Evolutionary conservation across 2,113 vertebrate genomes (phyloP).

Genomic region (Colossoma macropomum): DNA sequence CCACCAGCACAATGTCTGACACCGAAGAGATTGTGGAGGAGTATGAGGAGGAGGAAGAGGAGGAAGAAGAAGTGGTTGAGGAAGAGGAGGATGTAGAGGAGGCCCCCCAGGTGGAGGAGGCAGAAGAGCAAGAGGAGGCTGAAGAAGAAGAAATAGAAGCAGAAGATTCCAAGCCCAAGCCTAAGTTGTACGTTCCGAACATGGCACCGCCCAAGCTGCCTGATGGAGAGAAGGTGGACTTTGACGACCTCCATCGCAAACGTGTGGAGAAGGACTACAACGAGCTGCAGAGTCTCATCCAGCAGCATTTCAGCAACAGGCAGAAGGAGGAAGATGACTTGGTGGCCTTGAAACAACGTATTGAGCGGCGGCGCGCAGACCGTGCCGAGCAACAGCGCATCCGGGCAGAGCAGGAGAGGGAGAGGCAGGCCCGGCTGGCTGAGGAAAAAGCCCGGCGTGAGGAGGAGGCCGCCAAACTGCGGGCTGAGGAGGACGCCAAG

Average conservation of each 20-base stretch:
- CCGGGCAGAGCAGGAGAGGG: constrained; percentile 86
- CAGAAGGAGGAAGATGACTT: constrained; percentile 98
- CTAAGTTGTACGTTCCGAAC: constrained; percentile 87
- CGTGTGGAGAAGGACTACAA: constrained; percentile 94
- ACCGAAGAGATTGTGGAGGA: constrained; percentile 70
- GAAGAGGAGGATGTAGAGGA: constrained; percentile 59
- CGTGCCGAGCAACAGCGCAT: constrained; percentile 91
- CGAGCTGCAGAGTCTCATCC: constrained; percentile 90
- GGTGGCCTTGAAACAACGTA: constrained; percentile 86
- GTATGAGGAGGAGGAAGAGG: constrained; percentile 53
- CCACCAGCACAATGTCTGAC: constrained; percentile 73
- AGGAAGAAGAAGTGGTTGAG: constrained; percentile 25
- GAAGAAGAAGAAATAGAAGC: constrained; percentile 53
- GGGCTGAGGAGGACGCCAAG: constrained; percentile 89
- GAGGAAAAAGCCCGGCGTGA: constrained; percentile 89
- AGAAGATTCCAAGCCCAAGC: constrained; percentile 78
- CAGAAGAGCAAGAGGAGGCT: constrained; percentile 50
- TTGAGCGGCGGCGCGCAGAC: constrained; percentile 88
- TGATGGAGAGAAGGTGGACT: constrained; percentile 94
- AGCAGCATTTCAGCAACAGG: constrained; percentile 90
- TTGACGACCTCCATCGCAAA: constrained; percentile 96
- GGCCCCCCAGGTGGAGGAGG: constrained; percentile 34
- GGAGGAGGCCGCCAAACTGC: constrained; percentile 87
- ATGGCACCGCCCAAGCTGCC: constrained; percentile 93
- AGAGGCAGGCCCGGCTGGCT: constrained; percentile 84